Evolutionary conservation across 1,140 invertebrate species (phyloP).

Genomic region (Neodiprion pinetum): DNA sequence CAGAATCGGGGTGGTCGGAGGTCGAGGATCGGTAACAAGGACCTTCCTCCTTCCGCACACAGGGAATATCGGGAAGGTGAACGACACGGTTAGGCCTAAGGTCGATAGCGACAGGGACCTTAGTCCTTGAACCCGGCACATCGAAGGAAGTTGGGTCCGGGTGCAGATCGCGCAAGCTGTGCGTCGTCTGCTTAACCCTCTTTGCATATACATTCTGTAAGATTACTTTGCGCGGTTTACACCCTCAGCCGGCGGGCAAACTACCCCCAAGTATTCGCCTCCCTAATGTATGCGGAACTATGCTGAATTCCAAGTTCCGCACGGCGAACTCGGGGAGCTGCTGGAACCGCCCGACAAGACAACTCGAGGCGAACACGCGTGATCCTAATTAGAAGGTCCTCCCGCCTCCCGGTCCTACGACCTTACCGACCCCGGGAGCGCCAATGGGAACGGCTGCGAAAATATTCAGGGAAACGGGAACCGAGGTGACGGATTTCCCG

Average conservation of each 20-base stretch:
- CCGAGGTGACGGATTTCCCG: background rate
- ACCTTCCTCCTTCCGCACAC: too few species aligned
- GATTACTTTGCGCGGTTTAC: conserved; percentile 64
- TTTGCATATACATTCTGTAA: conserved; percentile 66
- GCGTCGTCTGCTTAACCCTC: conserved; percentile 52
- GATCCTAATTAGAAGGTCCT: conserved; percentile 62
- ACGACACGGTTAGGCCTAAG: background rate
- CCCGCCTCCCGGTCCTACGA: conserved; percentile 30
- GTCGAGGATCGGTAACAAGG: too few species aligned
- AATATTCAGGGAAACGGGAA: conserved; percentile 21
- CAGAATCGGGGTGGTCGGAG: too few species aligned
- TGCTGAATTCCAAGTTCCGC: conserved; percentile 57
- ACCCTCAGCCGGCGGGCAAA: conserved; percentile 55
- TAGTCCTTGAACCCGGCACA: too few species aligned
- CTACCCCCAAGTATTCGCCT: conserved; percentile 53
- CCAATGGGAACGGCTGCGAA: background rate
- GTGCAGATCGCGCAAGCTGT: conserved; percentile 59
- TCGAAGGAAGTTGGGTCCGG: conserved; percentile 44
- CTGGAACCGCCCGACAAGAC: conserved; percentile 20
- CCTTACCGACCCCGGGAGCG: conserved; percentile 32
- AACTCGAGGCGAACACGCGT: conserved; percentile 52
- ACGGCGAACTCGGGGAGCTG: conserved; percentile 47
- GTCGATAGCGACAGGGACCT: background rate
- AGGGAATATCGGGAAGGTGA: too few species aligned
- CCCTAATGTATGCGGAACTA: conserved; percentile 62